Conservation (phyloP, 2,113 vertebrate species). For the Neotragus pygmaeus region DNA sequence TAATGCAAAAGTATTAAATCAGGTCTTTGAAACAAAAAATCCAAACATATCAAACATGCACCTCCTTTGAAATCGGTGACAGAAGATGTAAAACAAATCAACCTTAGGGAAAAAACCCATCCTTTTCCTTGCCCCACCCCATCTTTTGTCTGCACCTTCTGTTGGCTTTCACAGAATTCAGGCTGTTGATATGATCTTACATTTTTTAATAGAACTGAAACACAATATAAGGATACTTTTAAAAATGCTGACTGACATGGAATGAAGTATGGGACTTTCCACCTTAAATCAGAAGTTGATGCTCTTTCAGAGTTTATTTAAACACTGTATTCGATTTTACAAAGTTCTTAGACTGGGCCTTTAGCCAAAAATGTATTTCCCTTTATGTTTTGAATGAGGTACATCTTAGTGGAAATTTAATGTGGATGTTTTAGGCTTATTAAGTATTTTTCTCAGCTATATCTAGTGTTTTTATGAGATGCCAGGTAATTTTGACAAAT, state of each 20-base stretch:
- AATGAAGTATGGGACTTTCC: neutral
- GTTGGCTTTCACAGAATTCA: neutral
- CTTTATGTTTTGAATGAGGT: neutral
- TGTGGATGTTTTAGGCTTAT: neutral
- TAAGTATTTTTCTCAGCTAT: neutral
- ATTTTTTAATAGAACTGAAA: neutral
- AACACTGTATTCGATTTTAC: neutral
- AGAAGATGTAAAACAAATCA: neutral
- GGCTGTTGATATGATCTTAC: neutral
- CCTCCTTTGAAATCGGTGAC: neutral
- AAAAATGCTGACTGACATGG: neutral
- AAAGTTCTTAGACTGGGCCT: neutral
- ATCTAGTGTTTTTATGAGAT: neutral
- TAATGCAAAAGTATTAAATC: neutral
- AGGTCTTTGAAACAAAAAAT: neutral
- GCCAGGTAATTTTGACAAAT: neutral
- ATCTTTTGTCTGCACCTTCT: neutral
- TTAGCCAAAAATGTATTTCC: neutral
- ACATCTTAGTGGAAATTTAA: neutral
- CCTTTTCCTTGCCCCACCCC: neutral
- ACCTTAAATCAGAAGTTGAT: neutral
- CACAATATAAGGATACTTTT: neutral
- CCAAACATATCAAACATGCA: neutral
- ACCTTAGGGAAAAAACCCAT: neutral
- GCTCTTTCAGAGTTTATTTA: neutral